A percentile compares a stretch with the other conserved stretches of the same genome.
Conservation (phyloP, 2,113 vertebrate genomes). For the Periophthalmus modestus region DNA sequence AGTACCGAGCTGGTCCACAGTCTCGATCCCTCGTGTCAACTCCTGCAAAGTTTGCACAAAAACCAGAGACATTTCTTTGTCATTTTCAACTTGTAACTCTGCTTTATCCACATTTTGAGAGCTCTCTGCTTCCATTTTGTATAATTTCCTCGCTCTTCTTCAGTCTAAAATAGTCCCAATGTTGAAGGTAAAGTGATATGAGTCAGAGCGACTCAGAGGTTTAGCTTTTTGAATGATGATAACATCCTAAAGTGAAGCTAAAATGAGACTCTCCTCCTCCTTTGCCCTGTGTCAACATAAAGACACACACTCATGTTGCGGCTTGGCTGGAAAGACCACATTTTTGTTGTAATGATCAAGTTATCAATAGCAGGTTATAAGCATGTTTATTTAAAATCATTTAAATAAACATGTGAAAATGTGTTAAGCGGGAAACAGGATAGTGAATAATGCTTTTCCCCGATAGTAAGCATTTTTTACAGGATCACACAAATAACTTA, state of each 20-base stretch:
- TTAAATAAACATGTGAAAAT: no score
- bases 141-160: neutral
- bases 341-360: constrained; percentile 22
- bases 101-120: constrained; percentile 3
- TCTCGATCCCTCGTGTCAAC: constrained; percentile 52
- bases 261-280: constrained; percentile 7
- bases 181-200: constrained; percentile 2
- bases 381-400: neutral
- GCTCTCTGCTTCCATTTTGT: constrained; percentile 12
- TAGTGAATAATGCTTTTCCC: neutral
- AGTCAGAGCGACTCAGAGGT: constrained; percentile 1
- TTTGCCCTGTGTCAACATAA: neutral
- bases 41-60: constrained; percentile 60
- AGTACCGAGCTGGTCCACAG: constrained; percentile 42
- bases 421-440: neutral
- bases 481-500: neutral
- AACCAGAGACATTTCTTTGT: neutral
- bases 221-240: constrained; percentile 17
- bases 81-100: neutral
- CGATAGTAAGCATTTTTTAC: neutral
- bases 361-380: neutral
- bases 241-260: constrained; percentile 4
- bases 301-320: neutral
- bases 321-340: constrained; percentile 45
- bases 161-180: neutral